Evolutionary conservation across 2,888 invertebrate species (phyloP), one percentile per base, ranked within the genome.

Genomic region (Asteroscopus sphinx): DNA sequence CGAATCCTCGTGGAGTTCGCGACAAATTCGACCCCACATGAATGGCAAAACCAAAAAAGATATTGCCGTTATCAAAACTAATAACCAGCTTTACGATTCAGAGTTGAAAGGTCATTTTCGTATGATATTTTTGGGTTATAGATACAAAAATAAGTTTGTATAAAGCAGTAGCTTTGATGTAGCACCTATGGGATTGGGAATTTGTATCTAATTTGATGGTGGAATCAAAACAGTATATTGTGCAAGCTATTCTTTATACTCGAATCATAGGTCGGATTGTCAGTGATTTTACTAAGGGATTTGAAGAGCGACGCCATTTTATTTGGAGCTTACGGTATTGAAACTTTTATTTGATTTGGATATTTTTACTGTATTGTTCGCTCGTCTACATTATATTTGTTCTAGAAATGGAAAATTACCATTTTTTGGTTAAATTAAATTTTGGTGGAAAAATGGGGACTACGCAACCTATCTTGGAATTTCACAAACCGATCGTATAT

Each of bases 131-230:
- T 35, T 1, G n/a, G 17, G 30, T 57, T 56, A 47, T 55, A 51
- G 42, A 37, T 54, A 36, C 41, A 55, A 57, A 54, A 42, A 44
- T 74, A 73, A 63, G 62, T 64, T 54, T 72, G 62, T 72, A 59
- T 61, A 55, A 57, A 41, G 56, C 63, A 68, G 68, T 66, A 67
- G 78, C 84, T 85, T 87, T 86, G 86, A 87, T 83, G 76, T 83
- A 82, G 81, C 70, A 76, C 80, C 81, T 75, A 73, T 76, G 87
- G 85, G 81, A 83, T 75, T 65, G 76, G 77, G 81, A 78, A 79
- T 82, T 81, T 79, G 71, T 74, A 77, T 77, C 63, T 85, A 83
- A 87, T 87, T 88, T 85, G 81, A 85, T 82, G 79, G 81, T 75
- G 67, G 77, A 79, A 78, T 83, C 84, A 82, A 82, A 85, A 83